Base-by-base conservation (phyloP, 2,888 invertebrate species). In the Cremastobaeus sp. region DNA sequence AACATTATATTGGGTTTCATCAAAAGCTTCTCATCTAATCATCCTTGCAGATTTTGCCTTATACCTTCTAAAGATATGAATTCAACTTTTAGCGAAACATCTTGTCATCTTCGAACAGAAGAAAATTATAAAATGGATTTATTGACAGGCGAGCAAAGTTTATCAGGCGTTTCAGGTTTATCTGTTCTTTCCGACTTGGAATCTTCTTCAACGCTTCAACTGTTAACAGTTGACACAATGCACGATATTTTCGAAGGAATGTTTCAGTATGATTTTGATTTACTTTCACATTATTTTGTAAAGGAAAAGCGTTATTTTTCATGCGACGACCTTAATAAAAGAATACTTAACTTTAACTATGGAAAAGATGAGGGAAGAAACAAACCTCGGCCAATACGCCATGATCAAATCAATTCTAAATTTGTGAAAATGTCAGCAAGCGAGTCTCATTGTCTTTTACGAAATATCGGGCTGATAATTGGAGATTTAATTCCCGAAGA, bases 361-460 rank as follows among this genome's bases (percentile, higher is more conserved):
- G 70, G 72, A 43, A 28, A 41, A 25, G 59, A 65, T 37, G 66
- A 70, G 35, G 28, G 32, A 21, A 35, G 50, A 5, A 69, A 48
- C 52, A 76, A 76, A 37, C 74, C 70, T 12, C 12, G 45, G 5
- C 5, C 15, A 1, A 21, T 37, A 1, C 8, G 8, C 14, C 2
- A 18, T n/a, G 11, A 8, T 11, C 47, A 47, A 28, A 2, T 47
- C 8, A 59, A 47, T 28, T 6, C 12, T 35, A 45, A 64, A 41
- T 15, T 12, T 25, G 48, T 76, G 1, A 57, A 52, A 17, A 62
- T 77, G 57, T 77, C 77, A 2, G 73, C 75, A 6, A 37, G 66
- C 3, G 76, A 76, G 66, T 50, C 52, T n/a, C 17, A 68, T 8
- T 48, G 47, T 35, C 47, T 72, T 8, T 48, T 69, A 0, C n/a